Conservation (phyloP, 2,888 invertebrate species). For the Idaea dimidiata region DNA sequence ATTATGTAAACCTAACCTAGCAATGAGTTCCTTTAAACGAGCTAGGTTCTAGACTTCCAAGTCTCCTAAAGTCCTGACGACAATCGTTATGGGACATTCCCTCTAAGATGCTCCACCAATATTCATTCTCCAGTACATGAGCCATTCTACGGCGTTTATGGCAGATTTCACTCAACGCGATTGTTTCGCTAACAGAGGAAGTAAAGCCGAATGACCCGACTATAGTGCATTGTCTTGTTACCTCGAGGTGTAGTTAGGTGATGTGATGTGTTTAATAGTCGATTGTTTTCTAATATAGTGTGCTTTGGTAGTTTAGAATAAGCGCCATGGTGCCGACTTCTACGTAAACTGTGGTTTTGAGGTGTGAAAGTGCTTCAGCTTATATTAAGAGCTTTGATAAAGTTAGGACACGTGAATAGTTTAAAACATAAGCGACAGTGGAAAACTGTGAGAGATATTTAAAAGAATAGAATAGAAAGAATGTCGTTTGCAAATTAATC, state of each 20-base stretch:
- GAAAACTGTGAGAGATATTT: not conserved
- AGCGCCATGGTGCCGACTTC: too few species aligned
- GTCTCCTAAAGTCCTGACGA: constrained; percentile 3
- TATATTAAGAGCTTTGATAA: not conserved
- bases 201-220: constrained; percentile 49
- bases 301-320: not conserved
- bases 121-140: constrained; percentile 39
- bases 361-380: not conserved
- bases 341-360: not conserved
- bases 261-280: constrained; percentile 19
- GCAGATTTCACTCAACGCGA: constrained; percentile 77
- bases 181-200: constrained; percentile 56
- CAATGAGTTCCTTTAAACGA: not conserved
- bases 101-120: constrained; percentile 37
- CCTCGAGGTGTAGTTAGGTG: constrained; percentile 26
- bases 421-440: not conserved
- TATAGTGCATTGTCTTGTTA: constrained; percentile 68
- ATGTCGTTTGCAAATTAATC: too few species aligned
- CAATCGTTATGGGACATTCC: constrained; percentile 31
- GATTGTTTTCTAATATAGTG: constrained; percentile 28
- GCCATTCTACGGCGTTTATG: constrained; percentile 62
- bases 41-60: not conserved
- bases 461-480: too few species aligned
- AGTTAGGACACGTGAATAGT: not conserved
- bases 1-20: too few species aligned